Percentiles rank a stretch among this genome's conserved stretches.
Evolutionary conservation across 2,888 invertebrate species (phyloP).

Genomic region (Cepaea hortensis): DNA sequence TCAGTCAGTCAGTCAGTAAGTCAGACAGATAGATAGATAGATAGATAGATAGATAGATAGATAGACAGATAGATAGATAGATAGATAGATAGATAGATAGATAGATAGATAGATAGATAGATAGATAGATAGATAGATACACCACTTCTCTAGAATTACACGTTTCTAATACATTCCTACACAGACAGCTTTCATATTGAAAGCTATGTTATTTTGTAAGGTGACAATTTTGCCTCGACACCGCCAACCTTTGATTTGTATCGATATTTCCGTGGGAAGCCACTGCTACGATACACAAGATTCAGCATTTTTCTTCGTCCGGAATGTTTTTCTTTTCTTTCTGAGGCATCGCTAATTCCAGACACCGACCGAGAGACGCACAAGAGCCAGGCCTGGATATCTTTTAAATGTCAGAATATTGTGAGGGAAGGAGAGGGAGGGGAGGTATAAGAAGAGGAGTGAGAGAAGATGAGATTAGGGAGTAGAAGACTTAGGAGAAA

Average conservation of each 20-base stretch:
- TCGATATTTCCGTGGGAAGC: too few species aligned
- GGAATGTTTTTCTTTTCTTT: too few species aligned
- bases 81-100: conserved; percentile 7
- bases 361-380: too few species aligned
- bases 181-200: too few species aligned
- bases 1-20: background rate
- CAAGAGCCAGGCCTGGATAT: too few species aligned
- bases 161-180: background rate
- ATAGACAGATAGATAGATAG: conserved; percentile 1
- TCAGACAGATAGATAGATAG: background rate
- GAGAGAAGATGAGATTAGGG: background rate
- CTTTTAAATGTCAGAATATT: background rate
- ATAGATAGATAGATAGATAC: background rate
- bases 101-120: conserved; percentile 7
- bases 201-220: too few species aligned
- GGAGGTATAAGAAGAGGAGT: background rate
- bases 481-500: background rate
- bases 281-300: too few species aligned
- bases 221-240: too few species aligned
- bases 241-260: too few species aligned
- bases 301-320: too few species aligned
- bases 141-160: background rate
- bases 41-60: background rate
- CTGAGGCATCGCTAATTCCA: too few species aligned
- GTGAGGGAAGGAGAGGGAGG: background rate